A percentile compares a stretch with the other conserved stretches of the same genome.
Conservation (phyloP, 1,140 invertebrate genomes). For the Monomorium pharaonis region DNA sequence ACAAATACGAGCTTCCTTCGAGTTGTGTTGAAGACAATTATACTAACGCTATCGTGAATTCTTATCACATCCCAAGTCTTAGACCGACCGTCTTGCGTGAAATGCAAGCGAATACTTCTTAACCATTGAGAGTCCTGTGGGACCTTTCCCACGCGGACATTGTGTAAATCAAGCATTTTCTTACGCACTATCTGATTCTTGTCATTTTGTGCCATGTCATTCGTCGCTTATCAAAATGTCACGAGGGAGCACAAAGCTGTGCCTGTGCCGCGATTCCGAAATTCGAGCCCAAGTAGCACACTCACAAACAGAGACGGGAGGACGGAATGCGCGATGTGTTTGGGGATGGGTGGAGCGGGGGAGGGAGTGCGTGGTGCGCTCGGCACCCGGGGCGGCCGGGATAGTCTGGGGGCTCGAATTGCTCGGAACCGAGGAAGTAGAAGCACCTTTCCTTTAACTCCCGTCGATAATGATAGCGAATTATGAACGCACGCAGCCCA, state of each 20-base stretch:
- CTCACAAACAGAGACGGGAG: too few relatives aligned
- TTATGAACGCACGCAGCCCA: not conserved
- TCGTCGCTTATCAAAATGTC: slow-evolving; percentile 55
- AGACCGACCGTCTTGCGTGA: slow-evolving; percentile 88
- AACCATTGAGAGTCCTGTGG: slow-evolving; percentile 89
- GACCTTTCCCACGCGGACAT: slow-evolving; percentile 86
- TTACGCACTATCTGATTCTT: slow-evolving; percentile 64
- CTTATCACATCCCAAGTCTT: slow-evolving; percentile 90
- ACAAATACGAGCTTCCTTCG: slow-evolving; percentile 94
- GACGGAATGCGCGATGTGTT: too few relatives aligned
- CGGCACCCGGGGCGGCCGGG: too few relatives aligned
- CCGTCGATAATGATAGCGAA: not conserved
- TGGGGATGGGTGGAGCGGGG: too few relatives aligned
- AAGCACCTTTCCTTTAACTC: slow-evolving; percentile 32
- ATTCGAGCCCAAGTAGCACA: too few relatives aligned
- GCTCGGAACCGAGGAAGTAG: too few relatives aligned
- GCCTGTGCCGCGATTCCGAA: too few relatives aligned
- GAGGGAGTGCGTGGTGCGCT: too few relatives aligned
- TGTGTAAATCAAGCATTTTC: slow-evolving; percentile 87
- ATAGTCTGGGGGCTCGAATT: too few relatives aligned
- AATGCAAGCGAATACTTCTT: slow-evolving; percentile 89
- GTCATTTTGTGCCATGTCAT: slow-evolving; percentile 59
- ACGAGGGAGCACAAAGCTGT: not conserved
- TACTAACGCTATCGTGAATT: slow-evolving; percentile 91
- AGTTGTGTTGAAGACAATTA: slow-evolving; percentile 93